These are phyloP conservation scores for Achlya flavicornis DNA, from an alignment of 2,888 invertebrate species.

Conservation along the genomic window DNA sequence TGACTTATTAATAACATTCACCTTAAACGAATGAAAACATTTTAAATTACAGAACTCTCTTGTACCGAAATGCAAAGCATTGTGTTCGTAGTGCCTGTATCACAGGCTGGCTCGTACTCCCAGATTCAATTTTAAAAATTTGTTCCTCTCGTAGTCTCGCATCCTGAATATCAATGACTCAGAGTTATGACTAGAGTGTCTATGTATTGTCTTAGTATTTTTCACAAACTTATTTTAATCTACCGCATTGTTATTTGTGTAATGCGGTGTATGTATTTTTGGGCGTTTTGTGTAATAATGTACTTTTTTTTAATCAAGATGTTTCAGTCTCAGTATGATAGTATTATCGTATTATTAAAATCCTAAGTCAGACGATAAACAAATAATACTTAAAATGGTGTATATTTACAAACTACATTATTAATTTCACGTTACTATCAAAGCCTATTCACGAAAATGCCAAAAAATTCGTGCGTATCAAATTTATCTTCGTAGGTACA, in stretches of 20 bases:
- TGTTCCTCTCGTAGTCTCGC: conserved; percentile 64
- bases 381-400: too few relatives aligned
- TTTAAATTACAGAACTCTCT: not conserved
- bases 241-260: not conserved
- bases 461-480: conserved; percentile 27
- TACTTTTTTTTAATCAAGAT: too few relatives aligned
- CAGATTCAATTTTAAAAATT: conserved; percentile 80
- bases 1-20: not conserved
- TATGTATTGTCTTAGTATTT: conserved; percentile 21
- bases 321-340: not conserved
- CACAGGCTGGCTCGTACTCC: conserved; percentile 57
- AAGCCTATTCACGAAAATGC: conserved; percentile 19
- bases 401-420: conserved; percentile 18
- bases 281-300: not conserved
- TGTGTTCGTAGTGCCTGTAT: conserved; percentile 52
- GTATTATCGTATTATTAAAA: not conserved
- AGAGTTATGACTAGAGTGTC: conserved; percentile 65
- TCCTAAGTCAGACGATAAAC: too few relatives aligned
- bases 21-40: not conserved
- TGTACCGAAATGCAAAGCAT: conserved; percentile 40
- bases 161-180: conserved; percentile 68
- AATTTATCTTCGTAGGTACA: conserved; percentile 47
- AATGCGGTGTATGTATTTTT: not conserved
- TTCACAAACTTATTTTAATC: conserved; percentile 10
- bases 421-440: conserved; percentile 25